Conservation (phyloP, 2,797 vertebrate genomes). For the Margarornis squamiger region DNA sequence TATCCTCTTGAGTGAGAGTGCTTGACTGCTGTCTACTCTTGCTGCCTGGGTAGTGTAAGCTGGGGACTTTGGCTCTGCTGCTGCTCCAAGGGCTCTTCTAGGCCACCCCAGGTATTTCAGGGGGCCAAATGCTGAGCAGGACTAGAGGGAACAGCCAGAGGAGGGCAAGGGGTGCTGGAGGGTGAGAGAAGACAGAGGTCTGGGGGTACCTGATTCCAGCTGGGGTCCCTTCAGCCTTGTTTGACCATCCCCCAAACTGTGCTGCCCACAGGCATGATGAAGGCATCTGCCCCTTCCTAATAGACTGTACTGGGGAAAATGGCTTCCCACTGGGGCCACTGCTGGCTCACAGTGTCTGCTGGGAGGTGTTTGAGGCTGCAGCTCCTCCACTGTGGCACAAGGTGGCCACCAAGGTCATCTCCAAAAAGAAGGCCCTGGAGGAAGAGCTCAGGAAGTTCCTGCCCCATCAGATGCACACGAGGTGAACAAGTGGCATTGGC, state of each 20-base stretch:
- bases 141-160: too few species aligned
- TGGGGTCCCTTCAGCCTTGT: not conserved
- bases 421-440: not conserved
- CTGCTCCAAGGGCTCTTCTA: not conserved
- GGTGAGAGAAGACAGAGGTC: not conserved
- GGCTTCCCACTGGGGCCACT: not conserved
- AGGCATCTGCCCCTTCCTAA: fast-evolving
- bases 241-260: not conserved
- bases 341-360: not conserved
- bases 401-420: not conserved
- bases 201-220: not conserved
- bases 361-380: not conserved
- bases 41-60: not conserved
- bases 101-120: not conserved
- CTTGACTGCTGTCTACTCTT: not conserved
- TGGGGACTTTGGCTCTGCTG: not conserved
- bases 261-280: not conserved
- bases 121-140: not conserved
- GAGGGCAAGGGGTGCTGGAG: not conserved
- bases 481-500: not conserved
- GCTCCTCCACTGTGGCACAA: not conserved
- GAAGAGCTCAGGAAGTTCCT: not conserved
- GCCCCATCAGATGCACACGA: not conserved
- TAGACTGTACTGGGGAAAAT: not conserved
- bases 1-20: not conserved